Percentiles rank a stretch among this genome's conserved stretches.
phyloP scores from a whole-genome alignment of 2,888 invertebrate genomes.

The Helicoverpa assulta region DNA sequence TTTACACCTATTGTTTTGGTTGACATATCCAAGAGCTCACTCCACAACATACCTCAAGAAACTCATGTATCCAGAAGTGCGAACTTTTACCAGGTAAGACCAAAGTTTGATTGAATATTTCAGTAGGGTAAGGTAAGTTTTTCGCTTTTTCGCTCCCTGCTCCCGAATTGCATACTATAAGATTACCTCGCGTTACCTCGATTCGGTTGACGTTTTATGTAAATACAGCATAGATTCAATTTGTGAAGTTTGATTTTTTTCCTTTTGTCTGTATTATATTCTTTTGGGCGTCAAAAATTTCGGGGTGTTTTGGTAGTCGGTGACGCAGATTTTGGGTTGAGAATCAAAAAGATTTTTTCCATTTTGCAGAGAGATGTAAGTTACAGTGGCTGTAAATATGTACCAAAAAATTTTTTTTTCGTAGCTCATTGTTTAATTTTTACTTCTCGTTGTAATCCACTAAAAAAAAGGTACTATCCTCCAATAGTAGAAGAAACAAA shows the following conservation, averaged over 20 bases:
- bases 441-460: too few species aligned
- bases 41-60: conserved; percentile 10
- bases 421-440: too few species aligned
- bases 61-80: conserved; percentile 58
- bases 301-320: not conserved
- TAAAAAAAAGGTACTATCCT: too few species aligned
- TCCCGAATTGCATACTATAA: conserved; percentile 66
- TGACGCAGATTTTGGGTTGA: not conserved
- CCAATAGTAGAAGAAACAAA: too few species aligned
- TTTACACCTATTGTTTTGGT: too few species aligned
- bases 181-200: conserved; percentile 59
- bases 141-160: conserved; percentile 63
- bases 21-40: conserved; percentile 30
- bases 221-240: conserved; percentile 49
- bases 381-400: too few species aligned
- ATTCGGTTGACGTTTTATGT: conserved; percentile 45
- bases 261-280: conserved; percentile 1
- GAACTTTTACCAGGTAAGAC: conserved; percentile 70
- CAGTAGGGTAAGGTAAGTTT: conserved; percentile 70
- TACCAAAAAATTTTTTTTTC: too few species aligned
- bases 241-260: conserved; percentile 28
- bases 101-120: conserved; percentile 84
- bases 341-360: too few species aligned
- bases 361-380: too few species aligned
- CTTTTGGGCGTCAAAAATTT: not conserved